These are phyloP conservation scores for Trachops cirrhosus DNA, from an alignment of 2,797 vertebrate genomes.

Conservation along the genomic window DNA sequence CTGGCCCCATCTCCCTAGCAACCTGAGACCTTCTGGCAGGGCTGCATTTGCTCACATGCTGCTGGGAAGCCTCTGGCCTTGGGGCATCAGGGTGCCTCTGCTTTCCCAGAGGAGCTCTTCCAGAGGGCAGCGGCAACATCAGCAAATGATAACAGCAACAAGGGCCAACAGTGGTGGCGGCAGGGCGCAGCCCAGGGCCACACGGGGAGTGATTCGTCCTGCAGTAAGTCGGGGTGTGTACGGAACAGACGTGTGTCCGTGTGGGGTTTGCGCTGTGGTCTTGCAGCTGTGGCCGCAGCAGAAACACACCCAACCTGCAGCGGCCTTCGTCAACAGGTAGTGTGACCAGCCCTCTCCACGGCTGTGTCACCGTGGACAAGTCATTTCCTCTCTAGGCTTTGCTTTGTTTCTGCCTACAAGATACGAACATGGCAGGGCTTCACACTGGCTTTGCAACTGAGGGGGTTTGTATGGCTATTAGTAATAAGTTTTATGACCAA, in stretches of 20 bases:
- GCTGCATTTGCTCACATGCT: background rate
- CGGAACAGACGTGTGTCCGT: background rate
- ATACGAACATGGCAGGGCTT: accelerated
- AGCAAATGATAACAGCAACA: background rate
- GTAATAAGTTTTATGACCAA: accelerated
- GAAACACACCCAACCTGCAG: background rate
- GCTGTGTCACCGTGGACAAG: accelerated
- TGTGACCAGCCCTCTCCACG: accelerated
- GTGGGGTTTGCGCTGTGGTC: background rate
- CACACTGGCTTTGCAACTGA: accelerated
- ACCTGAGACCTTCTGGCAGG: accelerated
- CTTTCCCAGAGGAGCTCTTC: background rate
- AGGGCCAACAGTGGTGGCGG: too few relatives aligned
- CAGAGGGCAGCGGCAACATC: accelerated
- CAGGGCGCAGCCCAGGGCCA: background rate
- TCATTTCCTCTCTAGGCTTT: too few relatives aligned
- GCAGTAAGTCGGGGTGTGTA: accelerated
- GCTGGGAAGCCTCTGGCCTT: background rate
- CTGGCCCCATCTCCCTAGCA: accelerated
- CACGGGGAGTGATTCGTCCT: background rate
- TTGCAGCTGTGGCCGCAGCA: background rate
- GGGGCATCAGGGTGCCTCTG: too few relatives aligned
- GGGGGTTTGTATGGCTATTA: accelerated
- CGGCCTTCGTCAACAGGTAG: accelerated
- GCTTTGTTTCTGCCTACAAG: background rate